Conservation (phyloP, 2,113 vertebrate genomes). For the Tapirus terrestris region DNA sequence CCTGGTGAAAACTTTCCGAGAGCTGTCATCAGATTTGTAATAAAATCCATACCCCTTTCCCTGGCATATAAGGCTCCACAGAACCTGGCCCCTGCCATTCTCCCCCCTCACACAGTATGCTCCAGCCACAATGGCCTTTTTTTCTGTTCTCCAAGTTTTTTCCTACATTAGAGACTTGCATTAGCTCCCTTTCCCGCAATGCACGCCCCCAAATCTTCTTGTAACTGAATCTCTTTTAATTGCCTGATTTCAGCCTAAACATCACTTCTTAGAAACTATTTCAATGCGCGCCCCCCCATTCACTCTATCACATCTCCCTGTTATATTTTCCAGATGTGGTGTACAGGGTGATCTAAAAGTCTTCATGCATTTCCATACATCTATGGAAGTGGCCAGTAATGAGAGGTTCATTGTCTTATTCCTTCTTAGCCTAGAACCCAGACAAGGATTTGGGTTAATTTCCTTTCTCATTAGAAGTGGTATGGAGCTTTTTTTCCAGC, state of each 20-base stretch:
- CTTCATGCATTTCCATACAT: background rate
- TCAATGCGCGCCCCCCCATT: background rate
- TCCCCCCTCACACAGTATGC: accelerated
- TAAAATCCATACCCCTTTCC: background rate
- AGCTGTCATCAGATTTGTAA: background rate
- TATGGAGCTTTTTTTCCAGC: background rate
- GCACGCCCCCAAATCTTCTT: background rate
- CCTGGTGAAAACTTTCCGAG: background rate
- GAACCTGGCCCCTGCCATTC: accelerated
- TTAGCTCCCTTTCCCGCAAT: background rate
- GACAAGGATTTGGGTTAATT: slow-evolving; percentile 59
- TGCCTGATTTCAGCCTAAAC: background rate
- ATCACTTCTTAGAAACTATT: background rate
- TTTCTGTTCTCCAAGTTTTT: background rate
- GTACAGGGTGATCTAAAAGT: background rate
- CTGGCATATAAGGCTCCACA: background rate
- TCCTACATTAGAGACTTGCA: background rate
- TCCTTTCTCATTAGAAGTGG: slow-evolving; percentile 45
- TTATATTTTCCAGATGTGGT: background rate
- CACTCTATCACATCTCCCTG: background rate
- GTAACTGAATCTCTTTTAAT: background rate
- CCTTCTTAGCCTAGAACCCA: background rate
- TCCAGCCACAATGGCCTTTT: background rate
- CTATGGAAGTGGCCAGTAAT: background rate
- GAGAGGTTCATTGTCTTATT: background rate